These are phyloP conservation scores for Bombus sibiricus DNA, from an alignment of 1,140 invertebrate genomes.

Conservation along the genomic window DNA sequence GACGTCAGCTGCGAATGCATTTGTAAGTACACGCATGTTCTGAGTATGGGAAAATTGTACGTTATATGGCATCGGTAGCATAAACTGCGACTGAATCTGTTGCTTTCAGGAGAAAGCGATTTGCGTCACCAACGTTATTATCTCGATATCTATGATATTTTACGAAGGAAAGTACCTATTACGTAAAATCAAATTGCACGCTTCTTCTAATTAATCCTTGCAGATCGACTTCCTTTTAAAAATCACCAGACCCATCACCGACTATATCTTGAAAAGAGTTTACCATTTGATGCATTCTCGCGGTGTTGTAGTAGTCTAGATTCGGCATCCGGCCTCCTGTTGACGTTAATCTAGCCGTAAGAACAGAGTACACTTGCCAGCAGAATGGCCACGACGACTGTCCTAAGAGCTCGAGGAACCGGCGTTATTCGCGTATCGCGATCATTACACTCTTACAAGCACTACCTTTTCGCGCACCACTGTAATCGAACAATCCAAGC, in stretches of 20 bases:
- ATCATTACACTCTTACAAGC: conserved; percentile 1
- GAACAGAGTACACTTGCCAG: conserved; percentile 3
- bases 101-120: background rate
- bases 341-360: background rate
- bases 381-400: background rate
- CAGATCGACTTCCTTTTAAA: background rate
- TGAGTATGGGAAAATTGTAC: background rate
- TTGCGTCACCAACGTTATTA: background rate
- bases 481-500: background rate
- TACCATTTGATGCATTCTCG: conserved; percentile 83
- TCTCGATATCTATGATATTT: background rate
- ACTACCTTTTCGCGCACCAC: conserved; percentile 3
- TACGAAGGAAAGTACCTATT: background rate
- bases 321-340: conserved; percentile 78
- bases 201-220: background rate
- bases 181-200: background rate
- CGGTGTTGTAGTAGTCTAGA: conserved; percentile 82
- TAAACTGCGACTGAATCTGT: background rate
- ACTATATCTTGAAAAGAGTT: conserved; percentile 75
- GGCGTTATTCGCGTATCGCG: conserved; percentile 5
- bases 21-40: background rate
- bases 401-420: background rate
- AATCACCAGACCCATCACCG: background rate
- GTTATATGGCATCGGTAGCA: background rate
- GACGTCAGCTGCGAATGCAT: background rate